Base-by-base conservation (phyloP, 2,888 invertebrate species). In the Operophtera brumata region DNA sequence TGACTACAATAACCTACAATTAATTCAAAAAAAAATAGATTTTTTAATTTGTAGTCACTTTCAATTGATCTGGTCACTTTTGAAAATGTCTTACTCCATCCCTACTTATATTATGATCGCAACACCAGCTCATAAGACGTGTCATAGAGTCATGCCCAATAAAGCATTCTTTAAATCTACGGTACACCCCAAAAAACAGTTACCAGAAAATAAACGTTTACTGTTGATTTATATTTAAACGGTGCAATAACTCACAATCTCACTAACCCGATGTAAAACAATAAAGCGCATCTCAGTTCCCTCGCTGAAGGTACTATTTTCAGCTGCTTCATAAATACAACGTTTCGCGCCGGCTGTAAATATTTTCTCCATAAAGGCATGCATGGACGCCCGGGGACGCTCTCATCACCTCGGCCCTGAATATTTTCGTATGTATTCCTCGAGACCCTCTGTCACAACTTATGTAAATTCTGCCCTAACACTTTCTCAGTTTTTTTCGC, bases 391-490 rank as follows among this genome's bases (percentile, higher is more conserved):
- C 82, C 77, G 73, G 82, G 84, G 86, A n/a, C n/a, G 82, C 82
- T 82, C 78, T 83, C 86, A 85, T 86, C 87, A 84, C 85, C 82
- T 85, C 81, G 80, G 74, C 75, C 82, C 86, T 87, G 87, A 88
- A 89, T 89, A 89, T 88, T 84, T 88, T 85, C 75, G 76, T 79
- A 82, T 78, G 77, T 78, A 84, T 80, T 74, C 70, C 69, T 70
- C 67, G 74, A 78, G 78, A 82, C 87, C 84, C 83, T 88, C 86
- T 88, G 88, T 85, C 87, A 85, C 88, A 82, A 87, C 84, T 89
- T 89, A 89, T 90, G 89, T 86, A 86, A 90, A 90, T 89, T 71
- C 67, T 78, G 80, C 80, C 82, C 86, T 81, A 85, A 90, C 88
- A 89, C 86, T 89, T 86, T 84, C 80, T 71, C 67, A 85, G 83